Base-by-base conservation (phyloP, 2,888 invertebrate genomes). In the Lysandra coridon region DNA sequence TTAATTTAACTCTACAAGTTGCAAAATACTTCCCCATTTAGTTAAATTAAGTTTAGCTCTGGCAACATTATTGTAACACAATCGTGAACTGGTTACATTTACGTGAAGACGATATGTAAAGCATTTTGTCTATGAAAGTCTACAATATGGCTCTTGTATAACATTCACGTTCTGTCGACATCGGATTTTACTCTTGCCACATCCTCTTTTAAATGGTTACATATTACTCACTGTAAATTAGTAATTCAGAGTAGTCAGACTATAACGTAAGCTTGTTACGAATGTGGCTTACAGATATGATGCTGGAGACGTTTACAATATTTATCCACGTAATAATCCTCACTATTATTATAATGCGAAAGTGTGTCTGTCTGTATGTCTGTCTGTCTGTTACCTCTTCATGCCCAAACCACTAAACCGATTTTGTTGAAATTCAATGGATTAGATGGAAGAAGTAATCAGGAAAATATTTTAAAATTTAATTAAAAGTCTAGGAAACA, bases 81-180 rank as follows among this genome's bases (percentile, higher is more conserved):
- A 57, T 57, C 76, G 30, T 23, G 75, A 80, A 78, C 80, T 79
- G 74, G 79, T 79, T 78, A 79, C 80, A 79, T 80, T 64, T 78
- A 78, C 74, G 33, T 62, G 33, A 57, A 57, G 69, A 64, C 78
- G 78, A 80, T 80, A 80, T 81, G 78, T 79, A 69, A 79, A 77
- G 78, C 78, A 78, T 79, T 81, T 80, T 81, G 81, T 80, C 80
- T 78, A 81, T 80, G 62, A 76, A 76, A 76, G 76, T 76, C 57
- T 57, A 76, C 53, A 76, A 53, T 76, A 33, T 76, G 53, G 53
- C 57, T 53, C 76, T 76, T 76, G 76, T 57, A 76, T 76, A 76
- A 76, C 76, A 76, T 76, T 76, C 33, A 53, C 53, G 57, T 76
- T 76, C 76, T 76, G 76, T 76, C 76, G 37, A 76, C 53, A 76